Percentiles rank a stretch among this genome's conserved stretches.
Conservation (phyloP, 2,113 vertebrate genomes). For the Protobothrops mucrosquamatus region DNA sequence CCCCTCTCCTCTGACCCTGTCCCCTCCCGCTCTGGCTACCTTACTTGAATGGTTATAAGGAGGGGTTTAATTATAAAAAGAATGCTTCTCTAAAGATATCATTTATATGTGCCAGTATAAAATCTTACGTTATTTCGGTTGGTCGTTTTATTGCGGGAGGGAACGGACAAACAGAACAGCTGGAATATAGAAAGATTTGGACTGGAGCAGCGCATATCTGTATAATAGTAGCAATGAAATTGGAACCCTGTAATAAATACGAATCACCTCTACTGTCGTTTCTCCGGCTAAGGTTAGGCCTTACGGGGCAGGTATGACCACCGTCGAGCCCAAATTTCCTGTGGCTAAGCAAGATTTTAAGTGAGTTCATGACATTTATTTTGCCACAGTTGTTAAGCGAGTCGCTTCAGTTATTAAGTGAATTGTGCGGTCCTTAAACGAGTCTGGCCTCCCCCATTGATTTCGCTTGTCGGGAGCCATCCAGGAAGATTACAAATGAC, state of each 20-base stretch:
- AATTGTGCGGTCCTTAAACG: background rate
- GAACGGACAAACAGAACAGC: conserved; percentile 30
- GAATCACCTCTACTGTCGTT: background rate
- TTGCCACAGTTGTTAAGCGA: background rate
- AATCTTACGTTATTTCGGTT: conserved; percentile 50
- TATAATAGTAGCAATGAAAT: conserved; percentile 55
- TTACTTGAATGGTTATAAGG: conserved; percentile 52
- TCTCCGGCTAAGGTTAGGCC: background rate
- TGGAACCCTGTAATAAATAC: conserved; percentile 57
- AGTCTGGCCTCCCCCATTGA: background rate
- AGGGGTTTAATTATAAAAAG: conserved; percentile 62
- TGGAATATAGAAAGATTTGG: conserved; percentile 51
- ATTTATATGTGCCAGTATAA: conserved; percentile 60
- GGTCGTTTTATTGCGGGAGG: conserved; percentile 1
- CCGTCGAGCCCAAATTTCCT: background rate
- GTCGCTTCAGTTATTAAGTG: background rate
- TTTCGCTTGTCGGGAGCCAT: background rate
- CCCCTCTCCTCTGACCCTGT: too few species aligned
- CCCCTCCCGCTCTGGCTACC: background rate
- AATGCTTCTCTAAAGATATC: conserved; percentile 50
- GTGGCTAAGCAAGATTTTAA: background rate
- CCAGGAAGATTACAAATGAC: background rate
- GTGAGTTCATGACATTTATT: background rate
- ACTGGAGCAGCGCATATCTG: conserved; percentile 57
- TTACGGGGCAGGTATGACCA: background rate